Base-by-base conservation (phyloP, 2,797 vertebrate genomes). In the Tinamus major region DNA sequence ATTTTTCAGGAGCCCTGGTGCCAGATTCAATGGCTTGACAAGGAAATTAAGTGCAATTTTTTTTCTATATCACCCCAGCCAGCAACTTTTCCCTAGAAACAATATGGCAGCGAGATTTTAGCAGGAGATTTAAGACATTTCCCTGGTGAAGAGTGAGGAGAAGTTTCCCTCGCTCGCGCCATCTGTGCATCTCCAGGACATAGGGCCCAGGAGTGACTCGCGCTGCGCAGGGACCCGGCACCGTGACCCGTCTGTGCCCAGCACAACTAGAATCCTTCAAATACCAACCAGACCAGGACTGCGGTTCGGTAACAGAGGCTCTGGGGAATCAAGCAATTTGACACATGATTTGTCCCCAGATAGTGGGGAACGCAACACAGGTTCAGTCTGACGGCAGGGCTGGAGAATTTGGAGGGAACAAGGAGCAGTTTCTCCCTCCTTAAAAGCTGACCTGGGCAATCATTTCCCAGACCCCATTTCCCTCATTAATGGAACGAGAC, bases 401-500 rank as follows among this genome's bases (percentile, higher is more conserved):
- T 90, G 62, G 59, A 89, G 63, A 79, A 44, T 78, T 80, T 68
- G 75, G 44, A 94, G 91, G 65, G 53, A 92, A 10, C 0, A 0
- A 91, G 63, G 61, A 91, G 59, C 70, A 87, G n/a, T 69, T 79
- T 83, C 56, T 81, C 56, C 69, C 58, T 56, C 75, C 78, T 91
- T 58, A 85, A 84, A 93, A 85, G 70, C 37, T 65, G 37, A 64
- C 53, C 49, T 59, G 29, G 33, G 24, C 75, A 74, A 39, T 65
- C 59, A 62, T 62, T 88, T 75, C 41, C 35, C 64, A 90, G 71
- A 51, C 35, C 27, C 53, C 44, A 53, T 64, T 90, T 82, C 79
- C 85, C 85, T 67, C 49, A 67, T 72, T 89, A 92, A 89, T 42
- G 62, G 46, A 89, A 41, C 49, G 85, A 69, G 80, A 89, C 53